Evolutionary conservation across 1,140 invertebrate genomes (phyloP), one percentile per base, ranked within the genome.

Genomic region (Dendroctonus valens): DNA sequence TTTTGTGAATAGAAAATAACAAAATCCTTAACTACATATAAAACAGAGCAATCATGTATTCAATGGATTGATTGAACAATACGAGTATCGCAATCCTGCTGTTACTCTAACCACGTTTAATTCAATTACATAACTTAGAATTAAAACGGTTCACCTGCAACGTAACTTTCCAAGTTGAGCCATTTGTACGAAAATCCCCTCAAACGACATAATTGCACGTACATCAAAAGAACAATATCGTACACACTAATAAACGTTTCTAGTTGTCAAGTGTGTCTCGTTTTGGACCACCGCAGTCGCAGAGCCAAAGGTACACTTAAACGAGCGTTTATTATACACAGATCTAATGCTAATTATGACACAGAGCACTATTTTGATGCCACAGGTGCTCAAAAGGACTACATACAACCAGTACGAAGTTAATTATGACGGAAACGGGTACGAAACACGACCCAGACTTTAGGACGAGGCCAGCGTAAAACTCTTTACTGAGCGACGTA

Each of bases 291-390:
- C 65, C 65, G 50, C 54, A 50, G 57, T 67, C n/a, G 65, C 42
- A 15, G 49, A 67, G 57, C 57, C 57, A 60, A 67, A 67, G 65
- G 57, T 60, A 67, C 65, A 60, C 65, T 67, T 67, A 54, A 67
- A 67, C 54, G 48, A 67, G 42, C 65, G 65, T 59, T 60, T 67
- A 67, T 67, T 67, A 67, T 67, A 58, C n/a, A n/a, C 50, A 67
- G 65, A 59, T 67, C 57, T 67, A 67, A 67, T 60, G 65, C 57
- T 60, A 67, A 67, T 67, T 67, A 67, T 67, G 57, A 59, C 65
- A 59, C 65, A 51, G 15, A 48, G 55, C 49, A 57, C 42, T 15
- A 37, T 55, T 64, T 64, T 55, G 40, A 67, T 67, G 65, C 65
- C 65, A 67, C 65, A 67, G 65, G 65, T 67, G 65, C 57, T 67